Conservation (phyloP, 1,140 invertebrate species). For the Ericerus pela region DNA sequence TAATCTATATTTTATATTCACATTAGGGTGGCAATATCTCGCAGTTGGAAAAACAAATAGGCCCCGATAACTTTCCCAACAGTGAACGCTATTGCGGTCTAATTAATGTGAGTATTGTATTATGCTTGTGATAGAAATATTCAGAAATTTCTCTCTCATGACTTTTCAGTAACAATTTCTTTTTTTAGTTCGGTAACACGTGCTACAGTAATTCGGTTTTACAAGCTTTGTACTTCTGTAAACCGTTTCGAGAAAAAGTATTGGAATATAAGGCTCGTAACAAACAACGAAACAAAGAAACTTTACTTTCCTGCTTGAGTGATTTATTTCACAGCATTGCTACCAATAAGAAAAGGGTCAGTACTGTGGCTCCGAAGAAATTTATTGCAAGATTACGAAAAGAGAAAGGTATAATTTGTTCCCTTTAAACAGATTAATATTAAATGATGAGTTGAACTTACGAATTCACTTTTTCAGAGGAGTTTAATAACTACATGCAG, state of each 20-base stretch:
- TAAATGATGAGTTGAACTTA: neutral
- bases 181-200: conserved; percentile 94
- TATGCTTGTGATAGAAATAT: neutral
- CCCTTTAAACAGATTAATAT: neutral
- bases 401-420: conserved; percentile 69
- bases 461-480: conserved; percentile 51
- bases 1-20: neutral
- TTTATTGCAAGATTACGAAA: conserved; percentile 95
- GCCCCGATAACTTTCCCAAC: conserved; percentile 87
- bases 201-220: conserved; percentile 99
- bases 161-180: conserved; percentile 14
- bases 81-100: conserved; percentile 98
- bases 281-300: conserved; percentile 87
- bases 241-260: conserved; percentile 96
- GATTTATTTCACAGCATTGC: conserved; percentile 98
- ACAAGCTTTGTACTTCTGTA: conserved; percentile 98
- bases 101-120: conserved; percentile 69
- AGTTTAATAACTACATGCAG: conserved; percentile 99
- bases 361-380: conserved; percentile 97
- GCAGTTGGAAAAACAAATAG: conserved; percentile 94
- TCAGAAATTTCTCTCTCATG: neutral
- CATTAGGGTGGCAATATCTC: conserved; percentile 91
- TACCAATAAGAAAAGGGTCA: conserved; percentile 98
- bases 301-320: conserved; percentile 88
- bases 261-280: conserved; percentile 96